Evolutionary conservation across 2,888 invertebrate species (phyloP).

Genomic region (Plebejus melissa): DNA sequence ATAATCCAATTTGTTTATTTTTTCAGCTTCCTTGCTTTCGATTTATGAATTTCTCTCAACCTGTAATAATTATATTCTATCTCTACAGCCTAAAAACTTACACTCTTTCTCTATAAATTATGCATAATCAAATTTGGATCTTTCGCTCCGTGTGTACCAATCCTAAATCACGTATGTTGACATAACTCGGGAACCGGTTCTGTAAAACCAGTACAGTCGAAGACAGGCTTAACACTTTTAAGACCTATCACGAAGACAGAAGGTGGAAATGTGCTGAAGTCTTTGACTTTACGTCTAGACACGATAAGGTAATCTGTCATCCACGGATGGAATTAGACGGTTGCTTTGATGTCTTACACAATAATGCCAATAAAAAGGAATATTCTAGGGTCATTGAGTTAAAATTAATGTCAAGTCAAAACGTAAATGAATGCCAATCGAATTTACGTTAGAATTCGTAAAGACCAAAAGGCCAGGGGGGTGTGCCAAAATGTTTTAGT

Average conservation of each 20-base stretch:
- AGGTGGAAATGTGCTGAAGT: neutral
- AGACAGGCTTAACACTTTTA: neutral
- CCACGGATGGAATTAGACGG: neutral
- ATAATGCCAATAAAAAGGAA: neutral
- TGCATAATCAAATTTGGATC: neutral
- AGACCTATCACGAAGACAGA: neutral
- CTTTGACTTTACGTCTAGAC: neutral
- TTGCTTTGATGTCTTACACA: neutral
- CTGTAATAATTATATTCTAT: neutral
- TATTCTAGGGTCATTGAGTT: neutral
- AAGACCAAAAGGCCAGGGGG: too few species aligned
- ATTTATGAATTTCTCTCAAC: too few species aligned
- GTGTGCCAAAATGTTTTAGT: too few species aligned
- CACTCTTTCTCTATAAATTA: neutral
- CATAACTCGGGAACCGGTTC: constrained; percentile 39
- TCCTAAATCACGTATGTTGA: constrained; percentile 36
- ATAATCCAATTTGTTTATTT: neutral
- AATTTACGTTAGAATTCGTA: too few species aligned
- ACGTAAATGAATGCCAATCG: too few species aligned
- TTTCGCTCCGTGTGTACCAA: neutral
- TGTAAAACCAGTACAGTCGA: constrained; percentile 27
- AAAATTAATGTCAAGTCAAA: neutral
- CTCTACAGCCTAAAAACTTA: neutral
- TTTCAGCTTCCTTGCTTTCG: neutral
- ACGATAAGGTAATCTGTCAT: constrained; percentile 5